These are phyloP conservation scores for Chromobotia macracanthus DNA, from an alignment of 2,797 vertebrate genomes.

Conservation along the genomic window DNA sequence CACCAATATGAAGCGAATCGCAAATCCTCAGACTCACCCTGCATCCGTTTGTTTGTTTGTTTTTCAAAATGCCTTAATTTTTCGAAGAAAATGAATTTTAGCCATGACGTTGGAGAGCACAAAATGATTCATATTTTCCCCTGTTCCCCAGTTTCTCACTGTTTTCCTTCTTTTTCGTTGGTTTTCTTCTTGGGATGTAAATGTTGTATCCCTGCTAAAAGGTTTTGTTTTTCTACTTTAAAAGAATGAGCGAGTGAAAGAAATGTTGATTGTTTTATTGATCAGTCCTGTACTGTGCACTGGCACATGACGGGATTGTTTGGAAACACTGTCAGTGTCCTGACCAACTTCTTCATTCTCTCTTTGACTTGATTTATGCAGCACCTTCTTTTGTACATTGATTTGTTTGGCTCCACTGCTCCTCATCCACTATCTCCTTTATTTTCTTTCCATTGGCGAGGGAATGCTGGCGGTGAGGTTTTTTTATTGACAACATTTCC, in stretches of 20 bases:
- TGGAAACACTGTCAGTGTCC: slow-evolving; percentile 50
- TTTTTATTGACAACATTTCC: slow-evolving; percentile 46
- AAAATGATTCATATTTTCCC: slow-evolving; percentile 42
- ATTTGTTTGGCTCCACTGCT: slow-evolving; percentile 62
- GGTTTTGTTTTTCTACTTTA: slow-evolving; percentile 5
- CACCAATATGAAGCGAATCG: slow-evolving; percentile 48
- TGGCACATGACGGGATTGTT: slow-evolving; percentile 52
- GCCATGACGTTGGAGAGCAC: slow-evolving; percentile 57
- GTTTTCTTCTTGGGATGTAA: slow-evolving; percentile 34
- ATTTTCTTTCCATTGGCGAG: slow-evolving; percentile 43
- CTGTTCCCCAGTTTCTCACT: slow-evolving; percentile 1
- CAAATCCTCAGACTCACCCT: slow-evolving; percentile 42
- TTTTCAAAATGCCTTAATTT: slow-evolving; percentile 80
- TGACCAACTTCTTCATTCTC: slow-evolving; percentile 63
- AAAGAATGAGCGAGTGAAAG: background rate
- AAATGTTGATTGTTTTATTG: slow-evolving; percentile 42
- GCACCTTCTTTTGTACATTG: slow-evolving; percentile 72
- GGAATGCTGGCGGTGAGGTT: slow-evolving; percentile 52
- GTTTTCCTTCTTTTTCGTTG: slow-evolving; percentile 1
- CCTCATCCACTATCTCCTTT: background rate
- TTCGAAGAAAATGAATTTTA: slow-evolving; percentile 59
- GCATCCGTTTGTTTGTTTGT: slow-evolving; percentile 53
- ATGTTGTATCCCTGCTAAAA: slow-evolving; percentile 1
- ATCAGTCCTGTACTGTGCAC: slow-evolving; percentile 53
- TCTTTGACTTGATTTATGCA: slow-evolving; percentile 47